These are phyloP conservation scores for Callithrix jacchus DNA, from an alignment of 2,113 vertebrate species.

Conservation along the genomic window DNA sequence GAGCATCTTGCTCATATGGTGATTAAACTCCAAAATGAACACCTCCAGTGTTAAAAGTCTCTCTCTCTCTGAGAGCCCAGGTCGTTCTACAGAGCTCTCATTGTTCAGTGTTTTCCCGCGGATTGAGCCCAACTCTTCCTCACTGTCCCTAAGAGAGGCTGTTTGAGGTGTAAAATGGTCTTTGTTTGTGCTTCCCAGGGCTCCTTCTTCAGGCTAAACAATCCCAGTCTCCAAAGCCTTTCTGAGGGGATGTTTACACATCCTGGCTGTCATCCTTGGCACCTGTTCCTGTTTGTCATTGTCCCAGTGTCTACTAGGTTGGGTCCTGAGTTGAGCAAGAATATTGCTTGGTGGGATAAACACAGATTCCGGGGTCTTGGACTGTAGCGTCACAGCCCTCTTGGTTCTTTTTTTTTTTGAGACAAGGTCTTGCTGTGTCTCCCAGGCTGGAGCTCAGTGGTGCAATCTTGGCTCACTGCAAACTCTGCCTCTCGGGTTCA, in stretches of 20 bases:
- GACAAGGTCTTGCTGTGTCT: no score
- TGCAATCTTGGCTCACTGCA: no score
- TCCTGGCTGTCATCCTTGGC: slow-evolving; percentile 21
- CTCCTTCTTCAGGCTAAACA: neutral
- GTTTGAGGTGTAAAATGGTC: neutral
- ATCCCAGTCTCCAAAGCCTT: neutral
- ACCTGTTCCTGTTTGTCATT: neutral
- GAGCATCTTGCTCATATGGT: neutral
- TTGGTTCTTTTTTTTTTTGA: no score
- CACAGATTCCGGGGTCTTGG: neutral
- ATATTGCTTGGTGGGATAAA: neutral
- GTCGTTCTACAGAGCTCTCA: neutral
- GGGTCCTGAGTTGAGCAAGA: neutral
- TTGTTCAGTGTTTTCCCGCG: neutral
- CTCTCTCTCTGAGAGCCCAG: neutral
- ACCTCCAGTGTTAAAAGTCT: neutral
- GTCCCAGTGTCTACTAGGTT: neutral
- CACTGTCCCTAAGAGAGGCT: neutral
- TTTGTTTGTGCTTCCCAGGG: neutral
- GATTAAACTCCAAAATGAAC: neutral
- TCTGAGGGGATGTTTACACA: neutral
- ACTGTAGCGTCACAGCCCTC: neutral
- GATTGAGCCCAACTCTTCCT: neutral
- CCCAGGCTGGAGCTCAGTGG: no score
- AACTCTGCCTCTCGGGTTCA: no score